Percentiles rank a stretch among this genome's conserved stretches.
These are phyloP conservation scores for Gasterosteus nipponicus DNA, from an alignment of 2,113 vertebrate species.

Conservation along the genomic window DNA sequence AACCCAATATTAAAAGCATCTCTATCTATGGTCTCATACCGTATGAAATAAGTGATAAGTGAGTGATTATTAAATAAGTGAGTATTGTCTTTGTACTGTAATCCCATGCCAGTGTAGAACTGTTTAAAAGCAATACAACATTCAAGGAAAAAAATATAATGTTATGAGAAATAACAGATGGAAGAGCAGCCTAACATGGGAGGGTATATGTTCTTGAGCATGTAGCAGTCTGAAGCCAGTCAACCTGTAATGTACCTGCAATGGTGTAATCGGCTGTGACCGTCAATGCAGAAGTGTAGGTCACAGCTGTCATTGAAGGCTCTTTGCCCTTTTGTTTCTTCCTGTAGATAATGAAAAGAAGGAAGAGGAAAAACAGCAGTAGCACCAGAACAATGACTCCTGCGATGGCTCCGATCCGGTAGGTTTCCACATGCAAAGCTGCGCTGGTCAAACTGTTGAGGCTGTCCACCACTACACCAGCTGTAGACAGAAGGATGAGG, in stretches of 20 bases:
- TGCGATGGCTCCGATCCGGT: conserved; percentile 93
- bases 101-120: background rate
- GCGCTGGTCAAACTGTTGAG: conserved; percentile 93
- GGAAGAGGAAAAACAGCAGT: conserved; percentile 90
- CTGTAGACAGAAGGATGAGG: conserved; percentile 69
- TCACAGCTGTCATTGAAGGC: conserved; percentile 89
- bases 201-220: background rate
- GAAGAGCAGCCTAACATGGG: background rate
- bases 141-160: background rate
- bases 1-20: background rate
- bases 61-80: too few relatives aligned
- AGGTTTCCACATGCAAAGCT: conserved; percentile 89
- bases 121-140: background rate
- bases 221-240: background rate
- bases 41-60: too few relatives aligned
- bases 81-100: too few relatives aligned
- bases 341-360: conserved; percentile 91
- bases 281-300: conserved; percentile 91
- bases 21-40: background rate
- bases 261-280: conserved; percentile 87
- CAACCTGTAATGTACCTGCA: conserved; percentile 58
- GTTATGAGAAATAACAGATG: background rate
- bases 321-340: conserved; percentile 96
- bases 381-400: conserved; percentile 93
- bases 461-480: conserved; percentile 89